These are phyloP conservation scores for Miniopterus natalensis DNA, from an alignment of 2,113 vertebrate genomes.

Conservation along the genomic window DNA sequence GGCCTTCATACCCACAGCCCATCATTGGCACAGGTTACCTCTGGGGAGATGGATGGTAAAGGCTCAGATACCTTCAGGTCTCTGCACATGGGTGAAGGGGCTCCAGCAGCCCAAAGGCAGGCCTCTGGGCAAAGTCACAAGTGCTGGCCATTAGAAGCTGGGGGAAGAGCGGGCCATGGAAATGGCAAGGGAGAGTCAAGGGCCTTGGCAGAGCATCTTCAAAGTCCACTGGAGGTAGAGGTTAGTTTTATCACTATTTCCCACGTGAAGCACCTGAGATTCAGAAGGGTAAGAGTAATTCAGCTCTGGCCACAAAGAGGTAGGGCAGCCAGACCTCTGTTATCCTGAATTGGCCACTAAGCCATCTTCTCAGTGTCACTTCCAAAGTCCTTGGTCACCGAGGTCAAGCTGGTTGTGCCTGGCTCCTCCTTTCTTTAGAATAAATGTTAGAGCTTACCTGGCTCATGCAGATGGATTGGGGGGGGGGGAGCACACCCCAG, in stretches of 20 bases:
- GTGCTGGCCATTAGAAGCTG: not conserved
- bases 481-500: too few relatives aligned
- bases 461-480: not conserved
- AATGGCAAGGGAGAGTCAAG: not conserved
- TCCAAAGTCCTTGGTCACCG: not conserved
- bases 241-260: not conserved
- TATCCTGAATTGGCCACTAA: not conserved
- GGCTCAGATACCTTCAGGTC: not conserved
- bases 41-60: not conserved
- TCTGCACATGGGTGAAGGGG: not conserved
- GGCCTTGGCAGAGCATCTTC: not conserved
- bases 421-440: slow-evolving; percentile 5
- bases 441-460: not conserved
- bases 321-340: not conserved
- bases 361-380: not conserved
- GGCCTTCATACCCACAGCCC: not conserved
- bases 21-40: not conserved
- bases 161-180: not conserved
- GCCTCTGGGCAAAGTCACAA: not conserved
- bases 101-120: not conserved
- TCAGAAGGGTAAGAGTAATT: not conserved
- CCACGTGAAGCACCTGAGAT: not conserved
- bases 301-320: not conserved
- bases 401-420: not conserved
- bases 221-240: not conserved